Evolutionary conservation across 1,140 invertebrate genomes (phyloP).

Genomic region (Frieseomelitta varia): DNA sequence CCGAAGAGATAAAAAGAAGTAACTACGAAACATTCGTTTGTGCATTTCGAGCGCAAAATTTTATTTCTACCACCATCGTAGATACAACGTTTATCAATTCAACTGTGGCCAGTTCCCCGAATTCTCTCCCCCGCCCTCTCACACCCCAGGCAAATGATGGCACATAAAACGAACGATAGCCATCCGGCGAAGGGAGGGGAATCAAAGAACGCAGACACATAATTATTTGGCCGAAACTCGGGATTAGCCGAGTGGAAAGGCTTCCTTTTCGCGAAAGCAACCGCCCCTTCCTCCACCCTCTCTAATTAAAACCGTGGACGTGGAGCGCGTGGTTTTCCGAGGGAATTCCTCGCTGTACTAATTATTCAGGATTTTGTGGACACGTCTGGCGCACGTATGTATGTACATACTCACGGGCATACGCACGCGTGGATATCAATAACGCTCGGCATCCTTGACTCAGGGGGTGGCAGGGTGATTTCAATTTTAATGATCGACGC

Average conservation of each 20-base stretch:
- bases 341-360: constrained; percentile 26
- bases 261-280: constrained; percentile 12
- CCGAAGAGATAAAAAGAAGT: no score
- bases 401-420: background rate
- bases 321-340: constrained; percentile 19
- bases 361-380: constrained; percentile 36
- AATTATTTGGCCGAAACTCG: constrained; percentile 33
- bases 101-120: no score
- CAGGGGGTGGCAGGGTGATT: background rate
- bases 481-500: constrained; percentile 12
- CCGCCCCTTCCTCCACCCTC: background rate
- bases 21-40: no score
- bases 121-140: no score
- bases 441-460: background rate
- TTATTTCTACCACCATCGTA: no score
- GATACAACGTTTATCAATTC: no score
- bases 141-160: no score
- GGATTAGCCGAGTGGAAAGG: constrained; percentile 10
- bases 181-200: background rate
- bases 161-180: background rate
- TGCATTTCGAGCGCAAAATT: no score
- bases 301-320: constrained; percentile 32
- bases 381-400: background rate
- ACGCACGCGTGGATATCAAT: constrained; percentile 5
- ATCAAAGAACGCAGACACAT: constrained; percentile 16